A percentile compares a stretch with the other conserved stretches of the same genome.
Conservation (phyloP, 2,113 vertebrate genomes). For the Percina caprodes region DNA sequence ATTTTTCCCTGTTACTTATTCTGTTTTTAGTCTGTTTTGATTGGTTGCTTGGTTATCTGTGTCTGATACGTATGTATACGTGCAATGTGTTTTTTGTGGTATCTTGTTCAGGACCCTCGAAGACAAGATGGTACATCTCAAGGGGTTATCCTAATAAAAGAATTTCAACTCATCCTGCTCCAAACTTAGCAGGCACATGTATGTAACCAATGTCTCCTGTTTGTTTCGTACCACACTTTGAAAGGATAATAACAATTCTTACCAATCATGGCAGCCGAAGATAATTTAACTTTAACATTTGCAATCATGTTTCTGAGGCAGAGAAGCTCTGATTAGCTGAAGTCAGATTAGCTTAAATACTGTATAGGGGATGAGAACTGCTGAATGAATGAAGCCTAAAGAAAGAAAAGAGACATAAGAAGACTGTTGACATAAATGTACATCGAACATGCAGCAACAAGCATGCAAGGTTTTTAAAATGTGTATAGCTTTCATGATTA, state of each 20-base stretch:
- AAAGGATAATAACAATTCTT: neutral
- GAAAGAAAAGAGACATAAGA: no score
- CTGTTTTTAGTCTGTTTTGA: no score
- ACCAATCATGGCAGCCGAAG: neutral
- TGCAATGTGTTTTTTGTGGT: no score
- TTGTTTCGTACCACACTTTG: neutral
- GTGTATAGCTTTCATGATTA: no score
- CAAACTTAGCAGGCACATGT: neutral
- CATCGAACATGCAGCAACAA: neutral
- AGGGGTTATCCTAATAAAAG: no score
- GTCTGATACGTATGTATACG: no score
- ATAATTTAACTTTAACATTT: neutral
- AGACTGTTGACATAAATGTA: neutral
- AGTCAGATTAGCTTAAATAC: neutral
- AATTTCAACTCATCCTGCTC: neutral
- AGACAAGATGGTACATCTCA: no score
- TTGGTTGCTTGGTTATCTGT: no score
- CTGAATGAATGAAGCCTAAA: neutral
- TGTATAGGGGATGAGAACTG: neutral
- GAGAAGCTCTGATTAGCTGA: neutral
- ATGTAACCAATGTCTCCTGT: neutral
- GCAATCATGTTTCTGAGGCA: neutral
- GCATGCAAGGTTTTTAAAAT: neutral
- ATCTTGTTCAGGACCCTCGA: no score
- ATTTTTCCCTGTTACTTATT: no score